Base-by-base conservation (phyloP, 2,888 invertebrate species). In the Drosophila pseudotalamancana region DNA sequence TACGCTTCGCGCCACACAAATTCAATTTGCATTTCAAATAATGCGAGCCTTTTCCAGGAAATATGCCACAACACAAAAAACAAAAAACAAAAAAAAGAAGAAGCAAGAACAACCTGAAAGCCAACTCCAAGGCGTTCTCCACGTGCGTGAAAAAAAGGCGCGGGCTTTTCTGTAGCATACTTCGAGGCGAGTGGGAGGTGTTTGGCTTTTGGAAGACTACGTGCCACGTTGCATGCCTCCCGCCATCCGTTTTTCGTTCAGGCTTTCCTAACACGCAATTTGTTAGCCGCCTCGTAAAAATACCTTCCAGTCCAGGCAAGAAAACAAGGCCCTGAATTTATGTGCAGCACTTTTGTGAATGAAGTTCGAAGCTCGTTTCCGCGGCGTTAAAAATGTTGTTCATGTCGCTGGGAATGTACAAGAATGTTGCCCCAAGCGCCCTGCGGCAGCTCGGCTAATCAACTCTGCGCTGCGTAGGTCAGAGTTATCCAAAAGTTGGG, bases 1-100 rank as follows among this genome's bases (percentile, higher is more conserved):
- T 5, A 37, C 27, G 18, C 27, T 27, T 37, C 14, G 12, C 34
- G 45, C 54, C 49, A 39, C 50, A 42, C 61, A 71, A 80, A 84
- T 86, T 81, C 68, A 77, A 70, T 81, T 87, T 80, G 60, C 71
- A 73, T 80, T 81, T 54, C 43, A 54, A 70, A 87, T 62, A 54
- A 54, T 43, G 42, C 29, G 14, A 64, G 54, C 39, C 25, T 56
- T 64, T 78, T 66, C 66, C 74, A 71, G 68, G 68, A 73, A 81
- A 63, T 72, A 48, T 31, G 42, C 37, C 21, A n/a, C n/a, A n/a
- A n/a, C n/a, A n/a, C n/a, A n/a, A n/a, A n/a, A n/a, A n/a, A n/a
- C n/a, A n/a, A n/a, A n/a, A n/a, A n/a, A n/a, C n/a, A n/a, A n/a
- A n/a, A n/a, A n/a, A n/a, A n/a, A n/a, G n/a, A n/a, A n/a, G n/a